Conservation (phyloP, 64 coral and sea anemone species). For the Catalaphyllia jardinei region DNA sequence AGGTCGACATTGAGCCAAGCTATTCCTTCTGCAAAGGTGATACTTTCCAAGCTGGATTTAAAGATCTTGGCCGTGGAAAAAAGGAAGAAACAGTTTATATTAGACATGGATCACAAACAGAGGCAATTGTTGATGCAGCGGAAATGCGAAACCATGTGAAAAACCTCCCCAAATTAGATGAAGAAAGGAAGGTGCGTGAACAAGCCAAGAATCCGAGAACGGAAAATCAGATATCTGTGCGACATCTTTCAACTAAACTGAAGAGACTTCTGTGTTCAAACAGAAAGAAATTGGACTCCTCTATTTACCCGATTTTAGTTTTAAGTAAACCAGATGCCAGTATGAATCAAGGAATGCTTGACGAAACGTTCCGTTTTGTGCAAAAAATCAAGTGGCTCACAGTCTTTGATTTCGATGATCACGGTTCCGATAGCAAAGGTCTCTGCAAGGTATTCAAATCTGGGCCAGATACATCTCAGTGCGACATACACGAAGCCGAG, state of each 20-base stretch:
- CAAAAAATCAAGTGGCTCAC: slow-evolving; percentile 42
- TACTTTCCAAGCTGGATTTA: slow-evolving; percentile 27
- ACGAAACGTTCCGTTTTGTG: slow-evolving; percentile 36
- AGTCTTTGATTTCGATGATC: slow-evolving; percentile 59
- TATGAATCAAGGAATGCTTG: slow-evolving; percentile 11
- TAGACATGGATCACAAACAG: slow-evolving; percentile 33
- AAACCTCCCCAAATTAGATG: slow-evolving; percentile 11
- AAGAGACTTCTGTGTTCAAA: slow-evolving; percentile 25
- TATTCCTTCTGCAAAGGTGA: slow-evolving; percentile 11
- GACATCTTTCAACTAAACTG: neutral
- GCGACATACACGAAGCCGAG: slow-evolving; percentile 57
- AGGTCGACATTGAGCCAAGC: slow-evolving; percentile 60
- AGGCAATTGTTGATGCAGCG: neutral
- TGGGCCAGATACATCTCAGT: neutral
- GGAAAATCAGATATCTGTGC: neutral
- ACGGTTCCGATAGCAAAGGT: slow-evolving; percentile 22
- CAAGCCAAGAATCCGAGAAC: neutral
- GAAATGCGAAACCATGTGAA: neutral
- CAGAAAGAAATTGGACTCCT: slow-evolving; percentile 36
- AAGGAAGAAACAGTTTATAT: slow-evolving; percentile 11
- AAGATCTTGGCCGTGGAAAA: neutral
- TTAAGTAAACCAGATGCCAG: slow-evolving; percentile 39
- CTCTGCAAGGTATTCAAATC: slow-evolving; percentile 47
- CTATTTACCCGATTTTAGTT: slow-evolving; percentile 25
- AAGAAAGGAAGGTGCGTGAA: neutral